Conservation (phyloP, 2,113 vertebrate species). For the Oreocharis arfaki region DNA sequence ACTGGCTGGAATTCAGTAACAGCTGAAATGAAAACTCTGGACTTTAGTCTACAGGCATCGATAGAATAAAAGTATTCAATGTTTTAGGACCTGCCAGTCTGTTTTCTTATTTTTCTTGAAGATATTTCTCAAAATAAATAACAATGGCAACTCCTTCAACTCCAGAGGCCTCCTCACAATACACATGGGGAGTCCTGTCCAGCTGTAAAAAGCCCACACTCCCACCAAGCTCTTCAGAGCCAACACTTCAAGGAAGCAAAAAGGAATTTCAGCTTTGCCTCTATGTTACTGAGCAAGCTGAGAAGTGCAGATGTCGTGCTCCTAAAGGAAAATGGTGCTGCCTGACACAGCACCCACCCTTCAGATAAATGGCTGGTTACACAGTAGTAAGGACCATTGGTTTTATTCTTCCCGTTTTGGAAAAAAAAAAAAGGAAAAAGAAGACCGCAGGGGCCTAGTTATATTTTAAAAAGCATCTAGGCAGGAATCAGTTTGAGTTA, state of each 20-base stretch:
- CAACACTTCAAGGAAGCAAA: not conserved
- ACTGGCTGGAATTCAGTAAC: not conserved
- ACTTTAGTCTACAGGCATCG: not conserved
- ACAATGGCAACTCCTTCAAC: not conserved
- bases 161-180: not conserved
- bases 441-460: not conserved
- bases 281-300: accelerated
- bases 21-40: not conserved
- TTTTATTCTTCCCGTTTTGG: not conserved
- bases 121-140: not conserved
- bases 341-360: not conserved
- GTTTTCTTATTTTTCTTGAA: not conserved
- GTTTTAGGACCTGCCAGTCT: not conserved
- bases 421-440: no score
- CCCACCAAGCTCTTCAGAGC: not conserved
- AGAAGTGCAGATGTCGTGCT: not conserved
- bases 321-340: not conserved
- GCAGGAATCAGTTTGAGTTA: not conserved
- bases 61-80: accelerated
- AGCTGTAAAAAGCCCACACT: accelerated
- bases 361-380: not conserved
- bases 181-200: not conserved
- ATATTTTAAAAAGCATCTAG: not conserved
- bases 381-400: not conserved
- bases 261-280: not conserved